These are phyloP conservation scores for Chloropsis cyanopogon DNA, from an alignment of 2,113 vertebrate genomes.

Conservation along the genomic window DNA sequence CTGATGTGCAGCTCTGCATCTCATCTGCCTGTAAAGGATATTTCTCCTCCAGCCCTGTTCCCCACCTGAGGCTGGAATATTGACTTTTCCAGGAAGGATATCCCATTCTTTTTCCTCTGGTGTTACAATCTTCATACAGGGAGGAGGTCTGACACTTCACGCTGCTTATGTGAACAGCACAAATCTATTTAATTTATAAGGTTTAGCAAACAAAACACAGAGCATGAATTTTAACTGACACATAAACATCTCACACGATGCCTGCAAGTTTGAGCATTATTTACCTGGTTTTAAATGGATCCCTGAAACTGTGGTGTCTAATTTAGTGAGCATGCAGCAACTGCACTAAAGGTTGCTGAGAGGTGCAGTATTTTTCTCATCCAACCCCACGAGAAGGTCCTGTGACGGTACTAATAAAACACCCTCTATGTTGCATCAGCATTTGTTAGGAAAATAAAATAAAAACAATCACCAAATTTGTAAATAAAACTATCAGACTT, in stretches of 20 bases:
- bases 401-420: neutral
- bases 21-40: neutral
- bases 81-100: neutral
- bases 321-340: neutral
- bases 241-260: rapidly evolving
- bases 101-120: neutral
- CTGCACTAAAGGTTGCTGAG: neutral
- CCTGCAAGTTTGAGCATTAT: neutral
- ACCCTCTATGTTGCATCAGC: neutral
- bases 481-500: neutral
- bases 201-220: neutral
- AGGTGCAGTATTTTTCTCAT: neutral
- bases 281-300: neutral
- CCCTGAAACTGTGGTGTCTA: neutral
- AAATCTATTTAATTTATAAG: neutral
- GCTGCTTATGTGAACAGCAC: neutral
- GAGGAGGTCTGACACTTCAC: neutral
- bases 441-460: neutral
- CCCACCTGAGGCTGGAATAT: neutral
- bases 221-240: neutral
- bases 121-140: neutral
- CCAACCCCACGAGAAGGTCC: neutral
- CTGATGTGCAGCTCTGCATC: neutral
- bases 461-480: neutral
- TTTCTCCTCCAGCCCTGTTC: neutral